Evolutionary conservation across 2,888 invertebrate genomes (phyloP), one percentile per base, ranked within the genome.

Genomic region (Chaetoderma sp.): DNA sequence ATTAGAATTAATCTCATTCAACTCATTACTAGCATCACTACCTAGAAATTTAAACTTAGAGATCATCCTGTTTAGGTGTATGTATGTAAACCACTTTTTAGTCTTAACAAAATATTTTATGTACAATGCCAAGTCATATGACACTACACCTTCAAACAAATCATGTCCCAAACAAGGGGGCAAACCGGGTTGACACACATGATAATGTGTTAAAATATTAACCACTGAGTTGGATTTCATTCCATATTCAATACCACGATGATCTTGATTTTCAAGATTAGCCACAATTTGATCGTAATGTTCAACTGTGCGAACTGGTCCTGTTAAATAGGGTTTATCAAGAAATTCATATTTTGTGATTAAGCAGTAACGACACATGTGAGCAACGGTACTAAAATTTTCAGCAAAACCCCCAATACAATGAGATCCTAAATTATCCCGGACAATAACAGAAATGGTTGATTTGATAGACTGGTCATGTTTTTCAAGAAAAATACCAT

Each of bases 401-500:
- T 58, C 27, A 44, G 36, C 25, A 42, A 44, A 58, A 27, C 58
- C 58, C 4, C 42, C 36, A 21, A 57, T 39, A 39, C 57, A 44
- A 18, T 59, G 59, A 28, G 47, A 49, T 30, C 59, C 59, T 21
- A 59, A 32, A 32, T 59, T 59, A 21, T 59, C 59, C 28, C 50
- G 27, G 16, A 33, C 52, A 30, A 52, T 52, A 52, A 52, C 28
- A 13, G 21, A 28, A 28, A 52, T 33, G 13, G 30, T 52, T 13
- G 32, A 16, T 47, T 10, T 52, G 16, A 30, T 16, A 18, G 28
- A 32, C 16, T 1, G 21, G 32, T 21, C 27, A 30, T 4, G 52
- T 28, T 18, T 8, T 32, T 13, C 13, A 30, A 52, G 13, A 32
- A 32, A n/a, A 52, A 30, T 52, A 10, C 32, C 52, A 25, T 30